Conservation (phyloP, 2,888 invertebrate species). For the Sabatieria punctata region DNA sequence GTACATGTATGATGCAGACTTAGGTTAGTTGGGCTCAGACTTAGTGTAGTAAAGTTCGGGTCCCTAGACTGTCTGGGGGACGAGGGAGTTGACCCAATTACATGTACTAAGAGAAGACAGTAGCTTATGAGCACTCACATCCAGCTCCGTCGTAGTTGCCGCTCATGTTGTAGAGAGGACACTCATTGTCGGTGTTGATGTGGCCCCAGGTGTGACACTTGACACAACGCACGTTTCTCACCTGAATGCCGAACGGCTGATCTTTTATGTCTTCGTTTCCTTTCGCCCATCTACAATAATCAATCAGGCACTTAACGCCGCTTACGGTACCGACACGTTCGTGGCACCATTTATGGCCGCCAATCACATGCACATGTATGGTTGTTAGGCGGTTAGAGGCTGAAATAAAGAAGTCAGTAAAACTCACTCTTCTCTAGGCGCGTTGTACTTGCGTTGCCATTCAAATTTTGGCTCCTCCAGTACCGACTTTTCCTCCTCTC, state of each 20-base stretch:
- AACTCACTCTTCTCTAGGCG: constrained; percentile 65
- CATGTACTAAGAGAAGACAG: no score
- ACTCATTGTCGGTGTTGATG: constrained; percentile 81
- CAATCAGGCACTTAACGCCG: neutral
- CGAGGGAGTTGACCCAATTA: no score
- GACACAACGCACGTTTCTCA: constrained; percentile 83
- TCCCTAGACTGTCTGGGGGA: no score
- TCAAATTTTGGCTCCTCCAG: constrained; percentile 98
- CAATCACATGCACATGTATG: neutral
- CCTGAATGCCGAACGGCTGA: constrained; percentile 86
- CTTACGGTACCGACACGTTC: neutral
- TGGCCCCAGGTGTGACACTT: constrained; percentile 99
- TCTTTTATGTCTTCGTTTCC: constrained; percentile 89
- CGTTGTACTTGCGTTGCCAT: constrained; percentile 96
- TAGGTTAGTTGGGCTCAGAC: no score
- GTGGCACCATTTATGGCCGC: neutral
- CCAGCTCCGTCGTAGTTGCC: constrained; percentile 8
- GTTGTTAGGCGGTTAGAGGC: neutral
- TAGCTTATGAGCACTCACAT: constrained; percentile 2
- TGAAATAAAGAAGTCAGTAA: neutral
- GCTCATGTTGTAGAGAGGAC: constrained; percentile 56
- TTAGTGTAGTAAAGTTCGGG: no score
- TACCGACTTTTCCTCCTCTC: constrained; percentile 48
- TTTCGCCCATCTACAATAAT: constrained; percentile 57
- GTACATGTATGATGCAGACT: no score